Evolutionary conservation across 2,797 vertebrate genomes (phyloP), one percentile per base, ranked within the genome.

Genomic region (Thalassophryne amazonica): DNA sequence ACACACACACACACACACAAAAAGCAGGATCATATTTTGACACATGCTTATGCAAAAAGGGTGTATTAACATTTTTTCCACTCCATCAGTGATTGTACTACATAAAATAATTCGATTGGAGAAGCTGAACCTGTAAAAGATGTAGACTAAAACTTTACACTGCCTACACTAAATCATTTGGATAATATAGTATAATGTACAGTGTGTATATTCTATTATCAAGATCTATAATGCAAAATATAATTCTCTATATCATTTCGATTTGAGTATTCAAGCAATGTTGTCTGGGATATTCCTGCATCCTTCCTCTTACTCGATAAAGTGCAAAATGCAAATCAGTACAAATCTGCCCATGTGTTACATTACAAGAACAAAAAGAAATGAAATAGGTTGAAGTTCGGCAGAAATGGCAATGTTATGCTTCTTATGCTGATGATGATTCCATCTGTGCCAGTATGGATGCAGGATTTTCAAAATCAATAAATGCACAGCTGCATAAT

Each of bases 261-360:
- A 19, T 30, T 7, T 7, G 8, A 35, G 48, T 25, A 12, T 37
- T 49, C 7, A 34, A 34, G 22, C 47, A 61, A 62, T 18, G 13
- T 21, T 37, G 15, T 22, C n/a, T 20, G 19, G 45, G 50, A 72
- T 50, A 60, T 62, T 70, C 55, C 28, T 56, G 28, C 9, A 41
- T 62, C 36, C 60, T 67, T 59, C 43, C 49, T 49, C 28, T 55
- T 60, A 31, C 43, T 30, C 40, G 23, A 67, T 83, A 84, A 88
- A 86, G 83, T 88, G 83, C 83, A 75, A 78, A 78, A 76, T 57
- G 45, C 19, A 65, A 55, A 6, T 51, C 55, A 55, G 66, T 43
- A 58, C 18, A 66, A 61, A 80, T 64, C 56, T 65, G 53, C 61
- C 61, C 25, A 43, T 18, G 8, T 21, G 40, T 36, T 36, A 17